Evolutionary conservation across 2,888 invertebrate genomes (phyloP).

Genomic region (Digitonthophagus gazella): DNA sequence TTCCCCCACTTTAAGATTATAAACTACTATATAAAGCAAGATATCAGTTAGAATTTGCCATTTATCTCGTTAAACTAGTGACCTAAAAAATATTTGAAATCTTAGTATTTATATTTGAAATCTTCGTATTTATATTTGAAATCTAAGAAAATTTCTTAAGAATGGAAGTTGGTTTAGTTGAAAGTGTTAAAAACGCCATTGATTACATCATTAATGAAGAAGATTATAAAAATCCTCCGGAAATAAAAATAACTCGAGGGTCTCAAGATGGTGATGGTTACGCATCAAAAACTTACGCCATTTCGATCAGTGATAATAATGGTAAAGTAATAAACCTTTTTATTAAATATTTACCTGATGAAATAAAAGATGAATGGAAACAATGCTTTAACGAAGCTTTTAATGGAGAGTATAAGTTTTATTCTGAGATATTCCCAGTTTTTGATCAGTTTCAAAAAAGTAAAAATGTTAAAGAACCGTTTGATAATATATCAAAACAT

Average conservation of each 20-base stretch:
- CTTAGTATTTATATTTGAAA: too few relatives aligned
- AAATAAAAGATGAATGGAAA: not conserved
- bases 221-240: not conserved
- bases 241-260: not conserved
- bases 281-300: conserved; percentile 6
- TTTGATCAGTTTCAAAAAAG: conserved; percentile 1
- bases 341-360: not conserved
- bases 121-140: too few relatives aligned
- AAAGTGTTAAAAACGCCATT: too few relatives aligned
- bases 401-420: not conserved
- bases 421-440: not conserved
- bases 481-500: conserved; percentile 17
- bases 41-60: too few relatives aligned
- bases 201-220: too few relatives aligned
- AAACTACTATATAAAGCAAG: too few relatives aligned
- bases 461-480: conserved; percentile 9
- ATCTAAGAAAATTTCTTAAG: too few relatives aligned
- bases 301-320: not conserved
- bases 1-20: too few relatives aligned
- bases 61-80: too few relatives aligned
- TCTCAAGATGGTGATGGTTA: not conserved
- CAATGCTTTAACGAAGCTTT: not conserved
- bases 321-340: not conserved
- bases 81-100: too few relatives aligned
- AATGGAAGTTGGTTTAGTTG: too few relatives aligned